Percentiles rank a stretch among this genome's conserved stretches.
Evolutionary conservation across 2,113 vertebrate genomes (phyloP).

Genomic region (Anhinga rufa): DNA sequence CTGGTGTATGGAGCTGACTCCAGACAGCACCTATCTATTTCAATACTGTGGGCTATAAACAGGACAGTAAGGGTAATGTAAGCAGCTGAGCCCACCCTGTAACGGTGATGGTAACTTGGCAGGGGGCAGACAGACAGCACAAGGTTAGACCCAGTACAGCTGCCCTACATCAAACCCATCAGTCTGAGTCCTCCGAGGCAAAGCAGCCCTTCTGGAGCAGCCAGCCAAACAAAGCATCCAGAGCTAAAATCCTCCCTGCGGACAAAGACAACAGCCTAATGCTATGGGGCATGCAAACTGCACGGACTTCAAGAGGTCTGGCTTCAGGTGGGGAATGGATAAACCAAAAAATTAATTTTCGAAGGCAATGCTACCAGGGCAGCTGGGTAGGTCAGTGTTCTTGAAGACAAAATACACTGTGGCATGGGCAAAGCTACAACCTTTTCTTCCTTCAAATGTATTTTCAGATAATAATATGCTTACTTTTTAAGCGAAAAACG

Average conservation of each 20-base stretch:
- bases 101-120: not conserved
- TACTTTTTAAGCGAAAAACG: not conserved
- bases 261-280: not conserved
- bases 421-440: not conserved
- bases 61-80: not conserved
- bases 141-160: not conserved
- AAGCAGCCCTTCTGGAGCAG: not conserved
- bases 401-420: not conserved
- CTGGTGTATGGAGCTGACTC: fast-evolving
- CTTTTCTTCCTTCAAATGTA: not conserved
- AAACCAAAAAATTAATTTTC: not conserved
- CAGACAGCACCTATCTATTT: not conserved
- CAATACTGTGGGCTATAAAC: not conserved
- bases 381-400: not conserved
- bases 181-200: not conserved
- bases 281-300: not conserved
- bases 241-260: not conserved
- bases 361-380: not conserved
- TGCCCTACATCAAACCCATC: not conserved
- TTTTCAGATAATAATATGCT: not conserved
- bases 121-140: not conserved
- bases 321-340: not conserved
- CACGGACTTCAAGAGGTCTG: not conserved
- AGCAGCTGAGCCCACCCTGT: not conserved
- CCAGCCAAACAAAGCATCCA: not conserved